Conservation (phyloP, 2,888 invertebrate genomes). For the Rhagonycha lutea region DNA sequence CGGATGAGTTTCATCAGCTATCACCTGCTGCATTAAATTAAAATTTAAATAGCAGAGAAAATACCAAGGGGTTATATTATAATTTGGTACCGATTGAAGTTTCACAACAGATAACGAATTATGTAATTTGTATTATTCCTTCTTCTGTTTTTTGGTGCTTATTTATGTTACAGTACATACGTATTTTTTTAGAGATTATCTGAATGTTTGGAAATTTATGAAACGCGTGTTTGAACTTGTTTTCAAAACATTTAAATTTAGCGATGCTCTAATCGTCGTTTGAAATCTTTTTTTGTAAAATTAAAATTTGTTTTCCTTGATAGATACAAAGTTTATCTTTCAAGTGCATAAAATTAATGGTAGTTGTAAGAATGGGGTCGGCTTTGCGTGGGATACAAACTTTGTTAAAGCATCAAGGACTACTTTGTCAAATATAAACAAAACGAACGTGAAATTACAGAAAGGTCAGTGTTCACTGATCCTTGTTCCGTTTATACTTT, state of each 20-base stretch:
- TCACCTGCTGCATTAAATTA: not conserved
- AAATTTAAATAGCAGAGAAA: not conserved
- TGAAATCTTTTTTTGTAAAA: not conserved
- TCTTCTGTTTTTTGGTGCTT: not conserved
- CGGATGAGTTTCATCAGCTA: not conserved
- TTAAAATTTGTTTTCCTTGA: not conserved
- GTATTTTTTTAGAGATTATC: not conserved
- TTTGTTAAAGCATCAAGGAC: not conserved
- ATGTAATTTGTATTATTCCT: not conserved
- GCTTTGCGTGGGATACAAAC: not conserved
- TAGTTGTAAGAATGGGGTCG: not conserved
- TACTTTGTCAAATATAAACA: not conserved
- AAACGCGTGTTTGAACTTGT: not conserved
- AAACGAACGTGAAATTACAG: not conserved
- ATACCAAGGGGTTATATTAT: not conserved
- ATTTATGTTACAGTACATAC: not conserved
- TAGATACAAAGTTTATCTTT: not conserved
- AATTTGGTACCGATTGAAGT: not conserved
- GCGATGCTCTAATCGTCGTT: not conserved
- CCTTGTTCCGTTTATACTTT: not conserved
- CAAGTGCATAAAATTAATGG: too few species aligned
- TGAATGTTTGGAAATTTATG: not conserved
- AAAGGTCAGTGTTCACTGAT: not conserved
- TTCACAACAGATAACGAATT: not conserved
- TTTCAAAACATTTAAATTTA: slow-evolving; percentile 1